phyloP scores from a whole-genome alignment of 2,888 invertebrate species.

The Microctonus brassicae region DNA sequence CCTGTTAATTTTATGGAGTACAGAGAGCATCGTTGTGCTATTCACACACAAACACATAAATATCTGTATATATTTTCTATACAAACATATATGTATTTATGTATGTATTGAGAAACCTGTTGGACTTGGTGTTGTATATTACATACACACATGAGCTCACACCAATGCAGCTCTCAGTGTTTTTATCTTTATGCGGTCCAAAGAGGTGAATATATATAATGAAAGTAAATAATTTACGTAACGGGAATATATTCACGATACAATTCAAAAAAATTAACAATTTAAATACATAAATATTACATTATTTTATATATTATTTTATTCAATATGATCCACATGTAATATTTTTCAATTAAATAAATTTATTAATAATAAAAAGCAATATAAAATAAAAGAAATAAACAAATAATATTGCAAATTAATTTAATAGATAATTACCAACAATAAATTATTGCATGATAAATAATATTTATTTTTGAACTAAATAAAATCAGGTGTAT shows the following conservation, averaged over 20 bases:
- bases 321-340: background rate
- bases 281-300: too few relatives aligned
- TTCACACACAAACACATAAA: background rate
- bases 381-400: too few relatives aligned
- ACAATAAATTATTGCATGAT: background rate
- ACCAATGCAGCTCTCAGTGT: background rate
- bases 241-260: slow-evolving; percentile 12
- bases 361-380: background rate
- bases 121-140: background rate
- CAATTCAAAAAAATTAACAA: too few relatives aligned
- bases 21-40: slow-evolving; percentile 32
- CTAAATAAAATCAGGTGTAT: slow-evolving; percentile 39
- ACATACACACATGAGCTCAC: background rate
- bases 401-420: too few relatives aligned
- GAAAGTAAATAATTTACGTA: slow-evolving; percentile 15
- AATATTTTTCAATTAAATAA: background rate
- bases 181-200: background rate
- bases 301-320: too few relatives aligned
- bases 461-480: background rate
- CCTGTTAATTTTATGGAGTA: slow-evolving; percentile 44
- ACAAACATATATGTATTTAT: background rate
- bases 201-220: slow-evolving; percentile 9
- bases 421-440: background rate
- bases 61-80: too few relatives aligned
- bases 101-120: slow-evolving; percentile 23